A percentile compares a stretch with the other conserved stretches of the same genome.
Evolutionary conservation across 2,113 vertebrate species (phyloP).

Genomic region (Zapus hudsonius): DNA sequence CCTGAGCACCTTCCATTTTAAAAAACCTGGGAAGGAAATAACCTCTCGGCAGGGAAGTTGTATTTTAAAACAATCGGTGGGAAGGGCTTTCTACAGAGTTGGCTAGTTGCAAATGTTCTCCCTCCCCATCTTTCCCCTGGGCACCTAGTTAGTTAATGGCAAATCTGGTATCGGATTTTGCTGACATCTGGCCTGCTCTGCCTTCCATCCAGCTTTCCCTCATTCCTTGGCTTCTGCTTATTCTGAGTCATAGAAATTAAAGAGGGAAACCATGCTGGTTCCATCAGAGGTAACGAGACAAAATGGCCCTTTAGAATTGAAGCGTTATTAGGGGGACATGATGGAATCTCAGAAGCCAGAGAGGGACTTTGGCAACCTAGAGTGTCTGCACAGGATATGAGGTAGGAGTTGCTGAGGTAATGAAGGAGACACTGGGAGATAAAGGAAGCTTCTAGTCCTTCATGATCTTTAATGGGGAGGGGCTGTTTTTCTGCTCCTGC

Average conservation of each 20-base stretch:
- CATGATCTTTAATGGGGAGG: too few relatives aligned
- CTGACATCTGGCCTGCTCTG: slow-evolving; percentile 7
- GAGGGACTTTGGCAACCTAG: too few relatives aligned
- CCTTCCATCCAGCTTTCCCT: not conserved
- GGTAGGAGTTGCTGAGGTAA: too few relatives aligned
- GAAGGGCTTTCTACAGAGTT: not conserved
- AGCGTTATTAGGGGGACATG: too few relatives aligned
- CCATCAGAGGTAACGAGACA: too few relatives aligned
- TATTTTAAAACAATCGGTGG: not conserved
- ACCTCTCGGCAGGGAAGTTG: slow-evolving; percentile 1
- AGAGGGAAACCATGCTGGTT: too few relatives aligned
- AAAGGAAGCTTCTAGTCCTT: too few relatives aligned
- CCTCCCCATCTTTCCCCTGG: not conserved
- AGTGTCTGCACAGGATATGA: too few relatives aligned
- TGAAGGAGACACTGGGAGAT: too few relatives aligned
- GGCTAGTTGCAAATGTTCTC: not conserved
- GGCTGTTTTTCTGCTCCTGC: too few relatives aligned
- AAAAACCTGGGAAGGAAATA: slow-evolving; percentile 12
- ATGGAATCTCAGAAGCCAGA: too few relatives aligned
- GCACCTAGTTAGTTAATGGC: not conserved
- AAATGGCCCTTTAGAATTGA: too few relatives aligned
- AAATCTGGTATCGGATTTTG: not conserved
- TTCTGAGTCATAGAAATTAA: not conserved
- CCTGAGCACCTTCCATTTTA: slow-evolving; percentile 14
- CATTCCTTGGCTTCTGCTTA: not conserved